Base-by-base conservation (phyloP, 2,797 vertebrate genomes). In the Scolopax rusticola region DNA sequence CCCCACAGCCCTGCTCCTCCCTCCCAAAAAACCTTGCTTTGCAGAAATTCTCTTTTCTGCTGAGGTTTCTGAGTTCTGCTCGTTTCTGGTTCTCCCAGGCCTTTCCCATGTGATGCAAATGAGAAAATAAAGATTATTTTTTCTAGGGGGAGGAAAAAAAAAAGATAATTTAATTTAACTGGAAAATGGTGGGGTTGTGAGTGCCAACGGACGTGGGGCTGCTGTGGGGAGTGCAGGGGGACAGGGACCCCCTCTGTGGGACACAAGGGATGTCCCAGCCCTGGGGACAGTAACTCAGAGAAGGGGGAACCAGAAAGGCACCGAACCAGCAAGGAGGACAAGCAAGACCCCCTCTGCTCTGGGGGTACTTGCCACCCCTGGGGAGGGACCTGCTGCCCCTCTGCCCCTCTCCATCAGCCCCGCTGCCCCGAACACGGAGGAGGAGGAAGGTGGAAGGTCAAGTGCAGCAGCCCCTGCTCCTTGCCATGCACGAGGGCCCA, bases 341-440 rank as follows among this genome's bases (percentile, higher is more conserved):
- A 64, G 51, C 9, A 45, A 20, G 20, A 67, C 23, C 30, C 12
- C 2, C n/a, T 57, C 8, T 38, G 24, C 9, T 30, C 54, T 5
- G 40, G 48, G 3, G 50, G 21, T 12, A 11, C 27, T 23, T 8
- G 15, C 15, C 32, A 15, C 11, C 36, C 38, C 32, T 4, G 8
- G 21, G 25, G 64, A 59, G 51, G 50, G 32, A 51, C 38, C 32
- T 7, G 41, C 41, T 32, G 48, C 43, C 43, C 5, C 0, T 12
- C 36, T 28, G 53, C 7, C 30, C 16, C 24, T 43, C 69, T 45
- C 53, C 69, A 6, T 25, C 53, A n/a, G 23, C 61, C n/a, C 45
- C 6, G 5, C 4, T 24, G 28, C 15, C 19, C 25, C 2, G 11
- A 19, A 67, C n/a, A 6, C 0, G 6, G 10, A 1, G 6, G 3